Conservation (phyloP, 2,888 invertebrate species). For the Geotrupes spiniger region DNA sequence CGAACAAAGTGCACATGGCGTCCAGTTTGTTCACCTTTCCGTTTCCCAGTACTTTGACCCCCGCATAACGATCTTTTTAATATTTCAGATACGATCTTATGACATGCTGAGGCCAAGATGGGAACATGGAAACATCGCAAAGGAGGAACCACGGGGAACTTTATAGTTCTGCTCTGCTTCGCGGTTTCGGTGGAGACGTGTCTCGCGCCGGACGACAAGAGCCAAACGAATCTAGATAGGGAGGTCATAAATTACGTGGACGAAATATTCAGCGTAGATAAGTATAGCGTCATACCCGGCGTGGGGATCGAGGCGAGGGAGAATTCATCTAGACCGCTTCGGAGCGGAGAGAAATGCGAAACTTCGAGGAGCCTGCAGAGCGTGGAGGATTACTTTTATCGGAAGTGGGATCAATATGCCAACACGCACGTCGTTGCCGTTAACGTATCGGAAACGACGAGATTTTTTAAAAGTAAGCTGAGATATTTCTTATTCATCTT, state of each 20-base stretch:
- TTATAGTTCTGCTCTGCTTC: conserved; percentile 23
- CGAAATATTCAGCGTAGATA: conserved; percentile 55
- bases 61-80: no score
- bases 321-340: conserved; percentile 16
- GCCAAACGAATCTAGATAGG: conserved; percentile 46
- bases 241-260: conserved; percentile 59
- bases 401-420: conserved; percentile 59
- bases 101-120: conserved; percentile 38
- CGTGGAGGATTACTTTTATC: conserved; percentile 56
- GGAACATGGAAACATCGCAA: conserved; percentile 36
- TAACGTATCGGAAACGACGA: conserved; percentile 65
- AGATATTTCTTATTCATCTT: conserved; percentile 7
- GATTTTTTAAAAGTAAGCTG: conserved; percentile 61
- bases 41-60: no score
- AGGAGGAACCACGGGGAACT: conserved; percentile 30
- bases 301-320: conserved; percentile 28
- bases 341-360: conserved; percentile 36
- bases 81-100: conserved; percentile 29
- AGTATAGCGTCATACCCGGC: conserved; percentile 28
- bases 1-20: no score
- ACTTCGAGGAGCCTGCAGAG: conserved; percentile 49
- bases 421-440: conserved; percentile 63
- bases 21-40: no score
- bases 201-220: conserved; percentile 13
- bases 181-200: conserved; percentile 17